phyloP scores from a whole-genome alignment of 1,140 invertebrate genomes.

The Drosophila varians region DNA sequence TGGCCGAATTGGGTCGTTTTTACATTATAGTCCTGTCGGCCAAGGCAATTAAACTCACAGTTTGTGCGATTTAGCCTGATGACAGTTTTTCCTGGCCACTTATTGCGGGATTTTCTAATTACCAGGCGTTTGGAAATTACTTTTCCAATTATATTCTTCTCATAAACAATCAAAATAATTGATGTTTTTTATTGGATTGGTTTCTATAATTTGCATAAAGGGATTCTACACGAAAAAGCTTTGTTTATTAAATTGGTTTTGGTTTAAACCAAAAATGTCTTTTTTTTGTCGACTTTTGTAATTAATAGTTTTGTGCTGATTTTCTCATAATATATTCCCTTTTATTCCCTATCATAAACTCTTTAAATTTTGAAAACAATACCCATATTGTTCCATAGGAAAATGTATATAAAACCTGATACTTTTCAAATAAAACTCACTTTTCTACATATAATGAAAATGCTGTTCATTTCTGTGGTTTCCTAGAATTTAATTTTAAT shows the following conservation, averaged over 20 bases:
- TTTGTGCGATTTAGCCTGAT: conserved; percentile 51
- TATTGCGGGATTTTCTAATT: conserved; percentile 34
- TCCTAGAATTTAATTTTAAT: background rate
- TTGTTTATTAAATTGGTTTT: background rate
- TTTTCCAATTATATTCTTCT: conserved; percentile 41
- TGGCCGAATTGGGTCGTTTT: conserved; percentile 10
- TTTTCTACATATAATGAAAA: background rate
- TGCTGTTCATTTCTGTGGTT: background rate
- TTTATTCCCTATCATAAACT: no score
- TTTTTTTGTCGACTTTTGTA: no score
- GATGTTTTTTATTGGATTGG: conserved; percentile 2
- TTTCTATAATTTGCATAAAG: background rate
- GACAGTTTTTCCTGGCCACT: conserved; percentile 55
- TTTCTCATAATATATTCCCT: no score
- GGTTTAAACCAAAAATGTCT: background rate
- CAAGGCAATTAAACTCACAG: conserved; percentile 46
- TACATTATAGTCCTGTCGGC: conserved; percentile 6
- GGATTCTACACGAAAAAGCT: background rate
- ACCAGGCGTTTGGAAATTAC: conserved; percentile 19
- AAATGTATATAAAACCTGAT: no score
- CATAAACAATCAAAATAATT: conserved; percentile 21
- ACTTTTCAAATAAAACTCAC: no score
- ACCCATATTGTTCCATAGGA: background rate
- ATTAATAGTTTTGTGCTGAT: background rate
- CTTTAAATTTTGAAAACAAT: background rate